Evolutionary conservation across 2,797 vertebrate species (phyloP), one percentile per base, ranked within the genome.

Genomic region (Poeciliopsis presidionis): DNA sequence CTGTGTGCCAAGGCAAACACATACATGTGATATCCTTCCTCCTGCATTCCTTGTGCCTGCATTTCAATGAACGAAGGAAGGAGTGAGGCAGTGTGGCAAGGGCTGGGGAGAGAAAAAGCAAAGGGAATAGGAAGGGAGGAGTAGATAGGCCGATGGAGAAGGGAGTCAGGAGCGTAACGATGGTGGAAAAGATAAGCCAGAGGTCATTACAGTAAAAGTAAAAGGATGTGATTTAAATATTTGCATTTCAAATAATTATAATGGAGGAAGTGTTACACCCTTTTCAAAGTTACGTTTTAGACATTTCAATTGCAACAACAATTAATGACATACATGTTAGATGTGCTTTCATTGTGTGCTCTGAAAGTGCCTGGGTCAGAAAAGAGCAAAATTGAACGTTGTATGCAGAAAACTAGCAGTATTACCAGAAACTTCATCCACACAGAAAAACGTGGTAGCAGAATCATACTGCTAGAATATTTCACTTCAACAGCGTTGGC

Each of bases 11-110:
- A 94, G 85, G 90, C 86, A 93, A 95, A 93, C 92, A 87, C 67
- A 18, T 81, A 79, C 84, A 86, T 86, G 87, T 86, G 84, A 94
- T 90, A 93, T 94, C 93, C 94, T 95, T 95, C 94, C 94, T 94
- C 85, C 87, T 41, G 65, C 93, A 94, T 95, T 95, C 94, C 90
- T 92, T n/a, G 0, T 65, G 53, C 84, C 85, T 80, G 82, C 74
- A 87, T 90, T 94, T 94, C 86, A 92, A 89, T 88, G 90, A 92
- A 75, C 45, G 82, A 90, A 90, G 89, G 82, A 91, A 87, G 85
- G 84, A 86, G 88, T 74, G 73, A 86, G 89, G 83, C n/a, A 33
- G 77, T 1, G 22, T 5, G 36, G 76, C 8, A 67, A 18, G 20
- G n/a, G 70, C 18, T 49, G 57, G 71, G 53, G 28, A 71, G 75